Base-by-base conservation (phyloP, 2,888 invertebrate genomes). In the Antitype chi region DNA sequence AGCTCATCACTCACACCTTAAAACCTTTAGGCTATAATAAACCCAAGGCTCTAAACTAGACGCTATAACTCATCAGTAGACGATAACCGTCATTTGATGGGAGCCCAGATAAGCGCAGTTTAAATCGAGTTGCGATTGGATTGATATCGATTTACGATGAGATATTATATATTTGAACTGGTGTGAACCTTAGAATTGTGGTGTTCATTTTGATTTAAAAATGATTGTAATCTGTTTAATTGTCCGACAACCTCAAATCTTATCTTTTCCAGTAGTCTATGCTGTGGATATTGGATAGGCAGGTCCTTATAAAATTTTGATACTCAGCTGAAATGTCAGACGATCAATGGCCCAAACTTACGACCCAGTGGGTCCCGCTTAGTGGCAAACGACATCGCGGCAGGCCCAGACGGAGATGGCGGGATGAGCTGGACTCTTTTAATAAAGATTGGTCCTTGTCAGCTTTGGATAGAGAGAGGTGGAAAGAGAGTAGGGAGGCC, bases 31-130 rank as follows among this genome's bases (percentile, higher is more conserved):
- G 38, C 72, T 25, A 70, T 74, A 71, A 81, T 74, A 73, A 82
- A 79, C 63, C 67, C 57, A 70, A 78, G 76, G 38, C 49, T 79
- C 70, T 70, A 60, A 83, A 86, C 76, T 85, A 74, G 11, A 20
- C 49, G 82, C 82, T 74, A 89, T 91, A 89, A 87, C 80, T 91
- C 90, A 91, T 89, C 79, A 85, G 70, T 73, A 82, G 81, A 76
- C 77, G 89, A 87, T 90, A 89, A 85, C 76, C 76, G 82, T 77
- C 78, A 71, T 80, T 78, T 70, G 89, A 90, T 90, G 72, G 55
- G 70, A 63, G 60, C 67, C 63, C 43, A 62, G 90, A 91, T 90
- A 88, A 85, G 76, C 68, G 25, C 81, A 88, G 89, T 89, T 90
- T 85, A 89, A 90, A 90, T 91, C 88, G 85, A 82, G 84, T 89